Conservation (phyloP, 2,113 vertebrate genomes). For the Tupaia chinensis region DNA sequence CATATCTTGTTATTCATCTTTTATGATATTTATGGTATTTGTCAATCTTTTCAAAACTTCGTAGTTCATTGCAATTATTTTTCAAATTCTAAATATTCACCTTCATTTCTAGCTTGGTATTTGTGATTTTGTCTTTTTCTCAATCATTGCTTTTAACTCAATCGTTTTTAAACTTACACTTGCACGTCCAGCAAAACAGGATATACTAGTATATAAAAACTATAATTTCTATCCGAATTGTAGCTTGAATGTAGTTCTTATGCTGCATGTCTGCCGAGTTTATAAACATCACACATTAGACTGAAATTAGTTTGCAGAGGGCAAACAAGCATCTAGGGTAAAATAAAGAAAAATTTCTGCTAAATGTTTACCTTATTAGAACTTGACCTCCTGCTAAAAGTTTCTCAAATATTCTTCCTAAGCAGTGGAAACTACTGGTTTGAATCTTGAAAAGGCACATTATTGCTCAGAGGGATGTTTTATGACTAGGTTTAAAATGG, state of each 20-base stretch:
- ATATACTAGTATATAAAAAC: neutral
- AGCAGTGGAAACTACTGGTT: slow-evolving; percentile 54
- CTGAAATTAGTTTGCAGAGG: slow-evolving; percentile 64
- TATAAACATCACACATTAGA: slow-evolving; percentile 65
- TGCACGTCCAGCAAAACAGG: neutral
- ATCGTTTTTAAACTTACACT: neutral
- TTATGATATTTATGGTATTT: neutral
- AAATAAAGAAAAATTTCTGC: slow-evolving; percentile 60
- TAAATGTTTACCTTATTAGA: slow-evolving; percentile 70
- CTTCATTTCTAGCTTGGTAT: slow-evolving; percentile 36
- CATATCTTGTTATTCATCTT: neutral
- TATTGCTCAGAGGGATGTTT: slow-evolving; percentile 77
- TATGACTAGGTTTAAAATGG: slow-evolving; percentile 79
- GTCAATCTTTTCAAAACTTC: slow-evolving; percentile 5
- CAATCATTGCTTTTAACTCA: neutral
- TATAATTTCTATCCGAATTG: neutral
- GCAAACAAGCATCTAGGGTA: slow-evolving; percentile 54
- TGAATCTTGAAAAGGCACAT: slow-evolving; percentile 74
- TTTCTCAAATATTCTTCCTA: slow-evolving; percentile 73
- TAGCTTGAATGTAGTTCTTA: neutral
- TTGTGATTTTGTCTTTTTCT: slow-evolving; percentile 32
- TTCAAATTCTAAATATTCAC: neutral
- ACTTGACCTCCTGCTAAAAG: slow-evolving; percentile 70
- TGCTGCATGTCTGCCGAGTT: slow-evolving; percentile 7
- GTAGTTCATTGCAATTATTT: neutral